Evolutionary conservation across 2,113 vertebrate genomes (phyloP), one percentile per base, ranked within the genome.

Genomic region (Edolisoma coerulescens): DNA sequence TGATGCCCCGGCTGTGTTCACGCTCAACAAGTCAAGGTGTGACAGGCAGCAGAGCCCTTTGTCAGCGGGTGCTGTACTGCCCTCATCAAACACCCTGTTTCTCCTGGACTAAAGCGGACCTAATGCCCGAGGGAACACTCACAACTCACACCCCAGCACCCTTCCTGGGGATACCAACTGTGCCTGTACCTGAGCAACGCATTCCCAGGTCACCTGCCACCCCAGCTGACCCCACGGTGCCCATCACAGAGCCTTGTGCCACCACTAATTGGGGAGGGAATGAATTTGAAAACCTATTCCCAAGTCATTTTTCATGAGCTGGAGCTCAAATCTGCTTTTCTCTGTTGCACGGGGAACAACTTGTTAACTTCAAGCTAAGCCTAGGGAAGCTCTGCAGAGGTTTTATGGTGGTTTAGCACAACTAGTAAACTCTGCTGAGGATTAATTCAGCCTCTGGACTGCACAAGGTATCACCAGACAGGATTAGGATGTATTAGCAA

Each of bases 11-110:
- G 85, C 92, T 89, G 94, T 14, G 76, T 5, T 95, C 87, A 28
- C 0, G n/a, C 94, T 97, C 97, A 97, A 96, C 96, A 95, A 97
- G 96, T 95, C 96, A 97, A 97, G 97, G 98, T 97, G 93, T 98
- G 98, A 98, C 98, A 98, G 97, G 95, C 97, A 90, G 96, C 45
- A 92, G 93, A 85, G 82, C 93, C 87, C 57, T 92, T 84, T 97
- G 87, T 85, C 94, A 95, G 97, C 12, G 0, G 71, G 18, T 14
- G 73, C 90, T n/a, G 39, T 5, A 2, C 61, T 93, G 79, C 69
- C 92, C 84, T 71, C 91, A 47, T 9, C 92, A 47, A 84, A 78
- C 11, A 44, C 26, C 47, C 8, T 4, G 4, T 14, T 85, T 13
- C 71, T 74, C 24, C 49, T 0, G 8, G 83, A 7, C 76, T 56